Base-by-base conservation (phyloP, 2,113 vertebrate genomes). In the Larimichthys polyactis region DNA sequence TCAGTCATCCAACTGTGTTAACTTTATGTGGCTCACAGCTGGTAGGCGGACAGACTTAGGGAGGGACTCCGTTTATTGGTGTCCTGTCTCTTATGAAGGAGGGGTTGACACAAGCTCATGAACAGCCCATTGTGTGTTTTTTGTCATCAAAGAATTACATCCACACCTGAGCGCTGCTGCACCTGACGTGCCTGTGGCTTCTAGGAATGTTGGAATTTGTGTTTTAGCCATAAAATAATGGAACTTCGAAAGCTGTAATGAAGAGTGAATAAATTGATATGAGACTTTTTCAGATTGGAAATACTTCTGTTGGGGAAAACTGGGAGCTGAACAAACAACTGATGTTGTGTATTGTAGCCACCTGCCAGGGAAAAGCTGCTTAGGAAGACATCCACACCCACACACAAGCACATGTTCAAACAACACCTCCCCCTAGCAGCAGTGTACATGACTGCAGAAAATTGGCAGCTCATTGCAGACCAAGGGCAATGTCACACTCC, bases 61-160 rank as follows among this genome's bases (percentile, higher is more conserved):
- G 90, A 87, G 90, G 89, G 90, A 70, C 89, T 79, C 9, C 0
- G 5, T 14, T 66, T 46, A 43, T 3, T 75, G 44, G 48, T 12
- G 62, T 52, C 70, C 71, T 16, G 73, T 71, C 71, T 81, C 63
- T 63, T 20, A 16, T 19, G 82, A 75, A 83, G 81, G 92, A 89
- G 87, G 89, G 55, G 90, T 68, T 65, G 55, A 54, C 72, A 79
- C 40, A 17, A 71, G 20, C 54, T 48, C 29, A 84, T 32, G 71
- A 75, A 73, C 49, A 36, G 1, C 32, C 68, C 19, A 58, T 69
- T 83, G 70, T 80, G n/a, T 48, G 24, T 27, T 51, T 24, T 57
- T 29, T 24, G 36, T 69, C 69, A 20, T 51, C 27, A 58, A 60
- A 27, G 5, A 52, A 63, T 71, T 16, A 46, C 68, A 69, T 62